Conservation (phyloP, 1,140 invertebrate species). For the Copidosoma floridanum region DNA sequence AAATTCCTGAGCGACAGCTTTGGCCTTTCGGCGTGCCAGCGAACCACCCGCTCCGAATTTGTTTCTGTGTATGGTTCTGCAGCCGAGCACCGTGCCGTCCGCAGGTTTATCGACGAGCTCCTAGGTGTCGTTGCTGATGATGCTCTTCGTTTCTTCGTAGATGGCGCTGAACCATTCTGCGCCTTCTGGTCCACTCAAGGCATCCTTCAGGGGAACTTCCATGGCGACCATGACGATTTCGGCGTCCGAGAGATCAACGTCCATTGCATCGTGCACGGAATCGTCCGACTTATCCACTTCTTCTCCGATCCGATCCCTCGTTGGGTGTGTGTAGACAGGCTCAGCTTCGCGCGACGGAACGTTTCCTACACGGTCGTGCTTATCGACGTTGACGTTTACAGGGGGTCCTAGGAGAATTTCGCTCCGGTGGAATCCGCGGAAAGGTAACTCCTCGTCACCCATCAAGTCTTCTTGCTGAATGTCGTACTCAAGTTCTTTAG, state of each 20-base stretch:
- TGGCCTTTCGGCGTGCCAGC: constrained; percentile 26
- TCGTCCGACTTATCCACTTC: neutral
- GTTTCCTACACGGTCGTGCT: too few relatives aligned
- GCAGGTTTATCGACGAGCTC: constrained; percentile 11
- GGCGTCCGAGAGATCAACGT: neutral
- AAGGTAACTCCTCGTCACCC: neutral
- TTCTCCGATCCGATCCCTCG: neutral
- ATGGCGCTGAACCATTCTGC: constrained; percentile 25
- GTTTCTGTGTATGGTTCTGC: constrained; percentile 13
- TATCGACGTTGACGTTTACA: too few relatives aligned
- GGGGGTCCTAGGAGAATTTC: neutral
- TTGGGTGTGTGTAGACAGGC: neutral
- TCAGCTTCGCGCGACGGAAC: neutral
- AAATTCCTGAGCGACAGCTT: constrained; percentile 30
- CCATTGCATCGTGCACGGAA: neutral
- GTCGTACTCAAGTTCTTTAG: neutral
- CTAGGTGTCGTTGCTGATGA: constrained; percentile 21
- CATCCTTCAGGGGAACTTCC: too few relatives aligned
- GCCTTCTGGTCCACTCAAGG: constrained; percentile 15
- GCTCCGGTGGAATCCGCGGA: too few relatives aligned
- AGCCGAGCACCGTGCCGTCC: constrained; percentile 6
- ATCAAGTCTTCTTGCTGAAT: neutral
- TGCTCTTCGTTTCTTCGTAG: constrained; percentile 2
- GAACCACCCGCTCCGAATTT: constrained; percentile 10
- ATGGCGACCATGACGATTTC: too few relatives aligned